Percentiles rank a stretch among this genome's conserved stretches.
Conservation (phyloP, 2,113 vertebrate species). For the Chaetops frenatus region DNA sequence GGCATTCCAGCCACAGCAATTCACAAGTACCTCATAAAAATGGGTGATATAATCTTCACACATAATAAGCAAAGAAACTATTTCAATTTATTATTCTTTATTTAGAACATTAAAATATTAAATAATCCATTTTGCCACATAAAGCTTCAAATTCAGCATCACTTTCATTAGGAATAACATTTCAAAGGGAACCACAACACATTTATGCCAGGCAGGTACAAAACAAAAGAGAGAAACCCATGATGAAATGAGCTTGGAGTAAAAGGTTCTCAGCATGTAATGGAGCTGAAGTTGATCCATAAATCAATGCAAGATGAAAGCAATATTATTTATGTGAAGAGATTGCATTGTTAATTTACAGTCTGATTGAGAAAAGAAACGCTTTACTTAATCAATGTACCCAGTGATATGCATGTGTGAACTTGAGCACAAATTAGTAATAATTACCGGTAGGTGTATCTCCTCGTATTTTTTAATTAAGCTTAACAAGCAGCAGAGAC, state of each 20-base stretch:
- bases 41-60: background rate
- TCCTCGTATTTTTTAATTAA: background rate
- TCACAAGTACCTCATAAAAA: background rate
- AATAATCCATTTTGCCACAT: background rate
- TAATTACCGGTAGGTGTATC: background rate
- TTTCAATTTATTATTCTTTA: background rate
- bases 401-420: background rate
- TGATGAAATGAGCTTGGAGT: conserved; percentile 44
- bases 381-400: background rate
- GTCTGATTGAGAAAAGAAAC: conserved; percentile 35
- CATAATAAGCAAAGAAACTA: background rate
- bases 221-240: conserved; percentile 38
- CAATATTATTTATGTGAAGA: conserved; percentile 58
- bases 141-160: conserved; percentile 18
- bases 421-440: background rate
- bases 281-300: conserved; percentile 55
- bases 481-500: background rate
- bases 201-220: conserved; percentile 62
- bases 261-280: conserved; percentile 48
- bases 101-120: background rate
- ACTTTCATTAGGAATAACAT: background rate
- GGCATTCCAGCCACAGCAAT: background rate
- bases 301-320: conserved; percentile 75
- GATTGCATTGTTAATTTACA: conserved; percentile 58
- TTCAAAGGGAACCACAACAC: conserved; percentile 13